These are phyloP conservation scores for Bombycilla garrulus DNA, from an alignment of 2,113 vertebrate species.

Conservation along the genomic window DNA sequence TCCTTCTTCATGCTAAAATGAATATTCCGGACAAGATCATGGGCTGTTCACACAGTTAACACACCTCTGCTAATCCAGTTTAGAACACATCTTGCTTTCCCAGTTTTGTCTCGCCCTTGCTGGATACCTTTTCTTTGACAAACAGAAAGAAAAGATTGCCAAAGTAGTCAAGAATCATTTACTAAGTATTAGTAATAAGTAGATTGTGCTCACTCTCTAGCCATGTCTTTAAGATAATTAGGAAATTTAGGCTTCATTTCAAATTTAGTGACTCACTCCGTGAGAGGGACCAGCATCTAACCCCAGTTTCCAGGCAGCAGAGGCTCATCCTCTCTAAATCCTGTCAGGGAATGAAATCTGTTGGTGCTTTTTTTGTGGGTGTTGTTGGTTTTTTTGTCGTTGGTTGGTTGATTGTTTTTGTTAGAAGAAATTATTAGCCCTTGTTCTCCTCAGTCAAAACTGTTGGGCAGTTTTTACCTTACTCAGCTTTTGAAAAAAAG, in stretches of 20 bases:
- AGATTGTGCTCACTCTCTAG: neutral
- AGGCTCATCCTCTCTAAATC: neutral
- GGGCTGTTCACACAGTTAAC: neutral
- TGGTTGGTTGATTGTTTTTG: neutral
- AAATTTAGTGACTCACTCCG: neutral
- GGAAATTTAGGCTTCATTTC: neutral
- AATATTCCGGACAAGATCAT: neutral
- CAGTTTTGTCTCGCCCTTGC: neutral
- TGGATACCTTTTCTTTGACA: neutral
- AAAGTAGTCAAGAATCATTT: neutral
- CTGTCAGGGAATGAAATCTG: neutral
- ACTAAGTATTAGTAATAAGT: neutral
- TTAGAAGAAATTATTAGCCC: neutral
- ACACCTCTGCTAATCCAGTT: neutral
- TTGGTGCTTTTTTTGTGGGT: neutral
- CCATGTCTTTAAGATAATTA: neutral
- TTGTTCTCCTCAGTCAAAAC: neutral
- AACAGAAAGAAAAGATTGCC: neutral
- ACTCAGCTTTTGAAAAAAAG: neutral
- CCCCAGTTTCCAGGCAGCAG: neutral
- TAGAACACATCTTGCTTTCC: neutral
- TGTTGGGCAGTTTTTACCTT: neutral
- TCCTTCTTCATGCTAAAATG: neutral
- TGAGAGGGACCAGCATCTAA: neutral
- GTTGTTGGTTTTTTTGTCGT: rapidly evolving